Base-by-base conservation (phyloP, 2,797 vertebrate genomes). In the Lateolabrax maculatus region DNA sequence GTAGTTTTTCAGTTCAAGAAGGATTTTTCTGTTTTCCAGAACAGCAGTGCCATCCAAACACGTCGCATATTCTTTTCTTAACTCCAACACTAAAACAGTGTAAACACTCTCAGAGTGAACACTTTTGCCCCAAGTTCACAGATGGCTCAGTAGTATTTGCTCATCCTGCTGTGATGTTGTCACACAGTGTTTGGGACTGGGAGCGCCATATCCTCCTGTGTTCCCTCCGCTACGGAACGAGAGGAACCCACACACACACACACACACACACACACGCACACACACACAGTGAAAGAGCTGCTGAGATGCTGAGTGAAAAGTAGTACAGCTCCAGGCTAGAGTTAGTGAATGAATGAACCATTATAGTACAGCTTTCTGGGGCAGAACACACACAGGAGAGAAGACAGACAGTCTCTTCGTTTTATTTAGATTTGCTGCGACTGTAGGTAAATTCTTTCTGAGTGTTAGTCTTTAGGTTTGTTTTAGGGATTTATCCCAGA, bases 341-440 rank as follows among this genome's bases (percentile, higher is more conserved):
- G 67, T 86, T 83, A 77, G 76, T 70, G 83, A 89, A 84, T 90
- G 85, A 90, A 89, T 79, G 83, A 89, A 65, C 80, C 70, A 51
- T 87, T 83, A 87, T 78, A 81, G 76, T 80, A 41, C 83, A 76
- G 79, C 69, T 87, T 88, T 84, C 84, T 84, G 85, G 74, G 76
- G 82, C 82, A 85, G 78, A 75, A 81, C 19, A 49, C 57, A 44
- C 65, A 65, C 69, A 65, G 58, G 44, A 69, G 51, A 61, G 39
- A 41, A 18, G 60, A 70, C 44, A 62, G 56, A 34, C 70, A 34
- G 18, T 70, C 61, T 37, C 61, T 31, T 53, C 25, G 10, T 60
- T 77, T 73, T 56, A 53, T 83, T 73, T 18, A 31, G 51, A 51
- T 64, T 76, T 58, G 27, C 51, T 51, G 46, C n/a, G 12, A 58